These are phyloP conservation scores for Oncorhynchus gorbuscha DNA, from an alignment of 2,113 vertebrate species.

Conservation along the genomic window DNA sequence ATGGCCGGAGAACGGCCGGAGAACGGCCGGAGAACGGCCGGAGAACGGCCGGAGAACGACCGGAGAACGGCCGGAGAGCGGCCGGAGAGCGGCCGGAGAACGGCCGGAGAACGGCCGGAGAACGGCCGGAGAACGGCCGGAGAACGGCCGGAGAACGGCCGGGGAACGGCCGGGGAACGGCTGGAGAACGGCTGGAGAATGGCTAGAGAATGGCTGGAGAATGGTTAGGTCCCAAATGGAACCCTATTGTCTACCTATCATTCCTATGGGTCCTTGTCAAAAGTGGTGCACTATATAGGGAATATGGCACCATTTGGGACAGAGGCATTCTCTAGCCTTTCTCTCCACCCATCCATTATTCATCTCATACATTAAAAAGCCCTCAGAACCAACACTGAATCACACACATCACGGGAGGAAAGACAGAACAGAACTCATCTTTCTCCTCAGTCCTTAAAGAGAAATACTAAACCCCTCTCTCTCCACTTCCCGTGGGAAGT, in stretches of 20 bases:
- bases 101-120: fast-evolving
- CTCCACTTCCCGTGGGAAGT: constrained; percentile 36
- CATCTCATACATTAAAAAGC: not conserved
- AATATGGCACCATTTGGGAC: no score
- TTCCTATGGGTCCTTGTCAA: no score
- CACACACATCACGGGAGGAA: not conserved
- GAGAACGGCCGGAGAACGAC: no score
- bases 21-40: fast-evolving
- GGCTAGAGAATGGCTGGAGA: no score
- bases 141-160: no score
- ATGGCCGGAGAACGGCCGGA: fast-evolving
- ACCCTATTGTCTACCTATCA: no score
- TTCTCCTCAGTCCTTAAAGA: constrained; percentile 30
- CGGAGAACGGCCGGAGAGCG: fast-evolving
- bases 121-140: no score
- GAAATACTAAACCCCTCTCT: constrained; percentile 42
- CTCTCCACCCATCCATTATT: no score
- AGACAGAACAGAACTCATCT: constrained; percentile 25
- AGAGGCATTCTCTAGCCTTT: no score
- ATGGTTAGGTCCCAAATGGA: no score
- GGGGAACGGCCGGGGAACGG: fast-evolving
- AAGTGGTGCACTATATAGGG: no score
- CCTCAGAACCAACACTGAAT: constrained; percentile 25
- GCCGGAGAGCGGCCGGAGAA: fast-evolving
- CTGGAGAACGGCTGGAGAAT: fast-evolving